Percentiles rank a stretch among this genome's conserved stretches.
Conservation (phyloP, 2,113 vertebrate genomes). For the Marcusenius ussheri region DNA sequence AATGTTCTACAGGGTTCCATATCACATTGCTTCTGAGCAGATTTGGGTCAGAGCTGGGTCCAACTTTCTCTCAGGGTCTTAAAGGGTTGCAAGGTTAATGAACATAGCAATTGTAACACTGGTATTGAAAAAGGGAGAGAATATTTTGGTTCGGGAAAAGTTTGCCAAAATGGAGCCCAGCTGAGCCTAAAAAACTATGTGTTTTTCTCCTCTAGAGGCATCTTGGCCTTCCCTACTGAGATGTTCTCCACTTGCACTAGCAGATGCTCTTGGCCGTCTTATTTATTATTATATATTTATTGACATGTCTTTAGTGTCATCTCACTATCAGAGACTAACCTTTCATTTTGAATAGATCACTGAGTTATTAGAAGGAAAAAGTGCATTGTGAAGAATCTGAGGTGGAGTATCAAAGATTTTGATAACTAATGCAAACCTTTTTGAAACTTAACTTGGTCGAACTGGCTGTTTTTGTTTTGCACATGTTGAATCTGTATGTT, state of each 20-base stretch:
- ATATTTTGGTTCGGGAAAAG: conserved; percentile 27
- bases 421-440: background rate
- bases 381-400: background rate
- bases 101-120: background rate
- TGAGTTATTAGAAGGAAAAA: conserved; percentile 21
- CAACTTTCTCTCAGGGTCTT: conserved; percentile 25
- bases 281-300: conserved; percentile 35
- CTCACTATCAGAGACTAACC: conserved; percentile 5
- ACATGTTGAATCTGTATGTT: background rate
- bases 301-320: background rate
- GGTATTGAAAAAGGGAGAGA: background rate
- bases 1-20: background rate
- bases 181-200: background rate
- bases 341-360: conserved; percentile 40
- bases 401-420: background rate
- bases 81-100: conserved; percentile 1
- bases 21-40: background rate
- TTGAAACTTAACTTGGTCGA: background rate
- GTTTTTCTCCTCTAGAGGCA: conserved; percentile 15
- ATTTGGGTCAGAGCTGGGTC: conserved; percentile 10
- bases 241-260: conserved; percentile 43
- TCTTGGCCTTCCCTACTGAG: conserved; percentile 31
- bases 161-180: conserved; percentile 35
- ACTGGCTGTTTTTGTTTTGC: background rate
- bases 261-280: conserved; percentile 33